phyloP scores from a whole-genome alignment of 2,113 vertebrate species.

The Catharus minimus region DNA sequence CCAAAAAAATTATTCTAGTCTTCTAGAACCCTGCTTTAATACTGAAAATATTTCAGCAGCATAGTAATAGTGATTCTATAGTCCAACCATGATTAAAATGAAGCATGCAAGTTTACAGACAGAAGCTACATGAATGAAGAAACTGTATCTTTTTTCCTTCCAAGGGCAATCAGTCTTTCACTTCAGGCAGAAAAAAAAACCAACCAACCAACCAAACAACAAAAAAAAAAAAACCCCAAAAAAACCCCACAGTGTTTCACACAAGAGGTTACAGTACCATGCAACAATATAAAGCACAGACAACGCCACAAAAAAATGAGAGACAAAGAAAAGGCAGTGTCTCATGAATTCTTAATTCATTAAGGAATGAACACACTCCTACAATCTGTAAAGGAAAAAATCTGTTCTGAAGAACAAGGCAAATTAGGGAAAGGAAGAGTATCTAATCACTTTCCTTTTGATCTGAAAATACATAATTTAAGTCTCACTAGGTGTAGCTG shows the following conservation, averaged over 20 bases:
- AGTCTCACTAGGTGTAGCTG: not conserved
- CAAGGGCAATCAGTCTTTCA: not conserved
- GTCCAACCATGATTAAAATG: not conserved
- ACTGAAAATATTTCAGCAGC: not conserved
- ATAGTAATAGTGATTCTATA: not conserved
- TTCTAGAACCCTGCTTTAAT: not conserved
- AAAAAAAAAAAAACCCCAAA: too few relatives aligned
- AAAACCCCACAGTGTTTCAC: not conserved
- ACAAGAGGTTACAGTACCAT: not conserved
- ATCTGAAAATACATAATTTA: conserved; percentile 12
- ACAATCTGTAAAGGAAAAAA: conserved; percentile 5
- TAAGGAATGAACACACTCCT: not conserved
- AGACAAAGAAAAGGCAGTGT: not conserved
- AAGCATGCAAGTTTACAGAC: not conserved
- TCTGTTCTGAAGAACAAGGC: not conserved
- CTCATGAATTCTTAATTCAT: conserved; percentile 6
- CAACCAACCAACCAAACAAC: too few relatives aligned
- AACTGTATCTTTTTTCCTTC: not conserved
- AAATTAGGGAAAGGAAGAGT: not conserved
- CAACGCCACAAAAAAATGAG: not conserved
- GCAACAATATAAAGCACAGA: not conserved
- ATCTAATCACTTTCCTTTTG: not conserved
- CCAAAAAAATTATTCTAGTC: not conserved
- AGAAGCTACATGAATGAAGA: not conserved
- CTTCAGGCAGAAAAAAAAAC: not conserved